phyloP scores from a whole-genome alignment of 2,113 vertebrate genomes.

The human region DNA sequence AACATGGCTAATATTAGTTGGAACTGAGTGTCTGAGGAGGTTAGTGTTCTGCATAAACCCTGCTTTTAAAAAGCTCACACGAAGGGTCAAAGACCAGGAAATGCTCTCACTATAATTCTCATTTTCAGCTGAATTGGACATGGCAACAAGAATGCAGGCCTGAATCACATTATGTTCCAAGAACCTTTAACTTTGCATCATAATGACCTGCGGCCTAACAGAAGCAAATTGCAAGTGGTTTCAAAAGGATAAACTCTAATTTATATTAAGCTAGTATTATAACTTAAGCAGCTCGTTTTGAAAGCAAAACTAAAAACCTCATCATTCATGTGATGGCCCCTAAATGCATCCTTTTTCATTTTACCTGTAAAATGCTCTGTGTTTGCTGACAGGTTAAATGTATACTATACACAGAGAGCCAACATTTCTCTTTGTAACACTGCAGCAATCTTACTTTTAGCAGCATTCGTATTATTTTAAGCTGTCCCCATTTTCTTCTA shows the following conservation, averaged over 20 bases:
- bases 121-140: constrained; percentile 85
- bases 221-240: constrained; percentile 77
- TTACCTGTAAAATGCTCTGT: constrained; percentile 81
- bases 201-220: constrained; percentile 80
- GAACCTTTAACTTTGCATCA: constrained; percentile 85
- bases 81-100: constrained; percentile 86
- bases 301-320: constrained; percentile 74
- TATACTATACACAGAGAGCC: constrained; percentile 76
- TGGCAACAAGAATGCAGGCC: constrained; percentile 82
- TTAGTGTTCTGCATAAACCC: constrained; percentile 81
- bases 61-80: constrained; percentile 82
- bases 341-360: constrained; percentile 77
- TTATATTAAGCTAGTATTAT: constrained; percentile 82
- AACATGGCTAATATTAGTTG: constrained; percentile 78
- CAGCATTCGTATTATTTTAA: constrained; percentile 84
- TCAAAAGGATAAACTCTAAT: constrained; percentile 81
- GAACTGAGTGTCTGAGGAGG: constrained; percentile 79
- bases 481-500: constrained; percentile 83
- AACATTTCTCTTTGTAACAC: constrained; percentile 77
- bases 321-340: constrained; percentile 70
- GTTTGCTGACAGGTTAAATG: constrained; percentile 84
- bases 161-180: constrained; percentile 83
- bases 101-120: constrained; percentile 83
- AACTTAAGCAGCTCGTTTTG: constrained; percentile 78
- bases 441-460: constrained; percentile 72